Evolutionary conservation across 2,797 vertebrate genomes (phyloP).

Genomic region (Aeoliscus strigatus): DNA sequence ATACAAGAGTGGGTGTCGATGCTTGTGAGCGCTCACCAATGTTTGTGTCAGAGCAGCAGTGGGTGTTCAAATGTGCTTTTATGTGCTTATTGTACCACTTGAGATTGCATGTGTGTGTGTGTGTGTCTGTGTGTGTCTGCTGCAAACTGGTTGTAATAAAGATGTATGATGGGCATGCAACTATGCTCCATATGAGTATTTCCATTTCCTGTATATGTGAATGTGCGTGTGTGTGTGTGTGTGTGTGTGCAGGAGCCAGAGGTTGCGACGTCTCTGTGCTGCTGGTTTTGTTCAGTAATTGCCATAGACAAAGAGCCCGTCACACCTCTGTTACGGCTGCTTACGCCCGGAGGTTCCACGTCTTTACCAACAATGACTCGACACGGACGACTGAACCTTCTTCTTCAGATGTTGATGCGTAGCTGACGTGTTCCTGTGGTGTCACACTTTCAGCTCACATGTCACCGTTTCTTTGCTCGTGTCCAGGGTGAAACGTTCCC

Average conservation of each 20-base stretch:
- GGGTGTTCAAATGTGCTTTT: conserved; percentile 61
- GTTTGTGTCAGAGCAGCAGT: conserved; percentile 64
- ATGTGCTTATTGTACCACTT: conserved; percentile 53
- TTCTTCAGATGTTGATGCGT: no score
- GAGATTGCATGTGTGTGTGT: no score
- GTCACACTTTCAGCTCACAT: no score
- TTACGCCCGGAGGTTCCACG: conserved; percentile 69
- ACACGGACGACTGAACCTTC: conserved; percentile 63
- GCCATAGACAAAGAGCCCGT: conserved; percentile 66
- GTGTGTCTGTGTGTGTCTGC: conserved; percentile 14
- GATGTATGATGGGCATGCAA: conserved; percentile 11
- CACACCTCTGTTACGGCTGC: conserved; percentile 65
- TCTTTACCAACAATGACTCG: conserved; percentile 69
- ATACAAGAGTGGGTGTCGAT: conserved; percentile 64
- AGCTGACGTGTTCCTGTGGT: no score
- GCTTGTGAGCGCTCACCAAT: conserved; percentile 58
- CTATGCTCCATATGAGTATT: conserved; percentile 22
- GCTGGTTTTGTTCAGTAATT: conserved; percentile 69
- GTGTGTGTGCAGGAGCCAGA: conserved; percentile 42
- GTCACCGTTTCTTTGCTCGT: no score
- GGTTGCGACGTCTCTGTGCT: no score
- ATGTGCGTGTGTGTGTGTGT: conserved; percentile 22
- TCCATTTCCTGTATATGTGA: conserved; percentile 1
- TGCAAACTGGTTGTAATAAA: conserved; percentile 3
- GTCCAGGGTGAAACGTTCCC: no score